phyloP scores from a whole-genome alignment of 1,140 invertebrate genomes.

The Drosophila tristis region DNA sequence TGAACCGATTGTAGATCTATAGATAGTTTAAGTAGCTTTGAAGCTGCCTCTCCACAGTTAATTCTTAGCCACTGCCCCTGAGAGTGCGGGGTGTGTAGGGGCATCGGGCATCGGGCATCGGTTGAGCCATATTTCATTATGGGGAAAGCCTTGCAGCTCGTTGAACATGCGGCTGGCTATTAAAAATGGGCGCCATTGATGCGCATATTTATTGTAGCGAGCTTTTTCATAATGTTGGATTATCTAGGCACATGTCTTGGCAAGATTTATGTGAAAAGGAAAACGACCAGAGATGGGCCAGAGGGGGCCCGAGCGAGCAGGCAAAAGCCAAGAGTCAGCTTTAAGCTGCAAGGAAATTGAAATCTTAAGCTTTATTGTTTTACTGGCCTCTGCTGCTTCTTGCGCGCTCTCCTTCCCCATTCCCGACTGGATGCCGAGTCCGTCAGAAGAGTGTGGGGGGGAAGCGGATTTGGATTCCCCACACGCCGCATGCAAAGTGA shows the following conservation, averaged over 20 bases:
- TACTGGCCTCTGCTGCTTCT: conserved; percentile 39
- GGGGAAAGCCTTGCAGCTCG: conserved; percentile 40
- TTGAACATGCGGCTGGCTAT: conserved; percentile 66
- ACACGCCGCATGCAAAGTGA: conserved; percentile 66
- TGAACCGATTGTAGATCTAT: too few relatives aligned
- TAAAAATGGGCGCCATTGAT: conserved; percentile 70
- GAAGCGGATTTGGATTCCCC: background rate
- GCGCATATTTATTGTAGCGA: conserved; percentile 71
- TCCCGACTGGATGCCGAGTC: background rate
- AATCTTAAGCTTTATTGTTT: conserved; percentile 83
- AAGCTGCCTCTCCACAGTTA: too few relatives aligned
- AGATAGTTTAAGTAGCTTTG: too few relatives aligned
- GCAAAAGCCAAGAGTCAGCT: conserved; percentile 58
- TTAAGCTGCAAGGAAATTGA: conserved; percentile 80
- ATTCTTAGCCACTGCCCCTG: background rate
- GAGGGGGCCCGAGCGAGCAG: background rate
- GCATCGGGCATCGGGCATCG: conserved; percentile 11
- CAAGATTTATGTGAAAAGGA: conserved; percentile 69
- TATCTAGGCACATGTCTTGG: conserved; percentile 76
- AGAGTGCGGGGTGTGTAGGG: background rate
- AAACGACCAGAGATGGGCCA: conserved; percentile 14
- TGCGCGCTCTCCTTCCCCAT: background rate
- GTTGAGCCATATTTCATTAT: conserved; percentile 58
- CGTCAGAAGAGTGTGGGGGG: background rate
- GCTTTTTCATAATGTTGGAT: conserved; percentile 79